Base-by-base conservation (phyloP, 2,113 vertebrate genomes). In the Scalopus aquaticus region DNA sequence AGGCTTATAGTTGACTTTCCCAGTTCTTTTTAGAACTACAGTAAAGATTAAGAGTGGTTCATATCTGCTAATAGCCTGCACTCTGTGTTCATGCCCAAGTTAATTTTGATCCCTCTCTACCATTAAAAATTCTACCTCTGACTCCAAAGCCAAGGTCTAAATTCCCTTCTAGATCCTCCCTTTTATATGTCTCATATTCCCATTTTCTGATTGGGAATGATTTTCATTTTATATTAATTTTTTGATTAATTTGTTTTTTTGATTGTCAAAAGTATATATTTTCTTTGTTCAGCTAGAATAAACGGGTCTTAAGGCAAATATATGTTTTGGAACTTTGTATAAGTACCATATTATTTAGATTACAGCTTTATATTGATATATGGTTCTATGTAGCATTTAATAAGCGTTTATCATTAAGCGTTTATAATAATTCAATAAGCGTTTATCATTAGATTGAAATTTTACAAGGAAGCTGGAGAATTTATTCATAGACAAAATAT, bases 301-400 rank as follows among this genome's bases (percentile, higher is more conserved):
- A 80, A 62, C 51, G n/a, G 15, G 1, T 89, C 56, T 93, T 83
- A 95, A 86, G 74, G 10, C 19, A 92, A 67, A 94, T 10, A 49
- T 42, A 2, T 64, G 15, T 26, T 94, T 90, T 44, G 30, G 88
- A 62, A 11, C 49, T 44, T 64, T 10, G 24, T 76, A 0, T 54
- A 42, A 70, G 54, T 46, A 35, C 6, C 9, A 51, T 62, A 46
- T 72, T 60, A 54, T 79, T 96, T 81, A 51, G 17, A 67, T 46
- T 46, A 64, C 17, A 56, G 12, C 5, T 26, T 42, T 65, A 8
- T 32, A 51, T 51, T 51, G 16, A 51, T 51, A 37, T 72, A 11
- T 84, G 58, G 24, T 62, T 62, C 89, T 77, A 58, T 28, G 3
- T 83, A 76, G 30, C 17, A 60, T 37, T 73, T 89, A 51, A 69